A percentile compares a stretch with the other conserved stretches of the same genome.
phyloP scores from a whole-genome alignment of 1,140 invertebrate species.

The Hypsibius dujardini region DNA sequence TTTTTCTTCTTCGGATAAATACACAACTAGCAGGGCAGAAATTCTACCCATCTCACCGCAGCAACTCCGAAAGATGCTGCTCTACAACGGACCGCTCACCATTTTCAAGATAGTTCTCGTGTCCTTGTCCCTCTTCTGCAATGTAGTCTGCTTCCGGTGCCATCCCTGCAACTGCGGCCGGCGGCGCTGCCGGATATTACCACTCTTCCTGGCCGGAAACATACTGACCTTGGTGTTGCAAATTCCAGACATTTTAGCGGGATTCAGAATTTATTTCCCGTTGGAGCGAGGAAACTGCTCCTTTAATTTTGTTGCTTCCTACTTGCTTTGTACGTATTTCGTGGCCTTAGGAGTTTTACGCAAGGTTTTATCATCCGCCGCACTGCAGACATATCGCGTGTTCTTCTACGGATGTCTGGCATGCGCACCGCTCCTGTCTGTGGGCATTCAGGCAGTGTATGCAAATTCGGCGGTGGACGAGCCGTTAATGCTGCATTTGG shows the following conservation, averaged over 20 bases:
- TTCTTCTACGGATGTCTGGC: neutral
- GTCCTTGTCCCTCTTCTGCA: neutral
- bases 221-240: neutral
- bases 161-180: conserved; percentile 1
- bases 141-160: neutral
- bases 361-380: neutral
- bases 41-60: too few relatives aligned
- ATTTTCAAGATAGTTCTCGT: neutral
- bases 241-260: neutral
- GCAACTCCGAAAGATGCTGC: neutral
- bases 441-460: neutral
- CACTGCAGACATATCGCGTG: neutral
- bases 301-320: neutral
- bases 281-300: neutral
- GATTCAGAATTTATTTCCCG: neutral
- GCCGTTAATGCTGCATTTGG: neutral
- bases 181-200: neutral
- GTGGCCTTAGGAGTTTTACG: neutral
- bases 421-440: neutral
- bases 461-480: neutral
- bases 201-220: conserved; percentile 10
- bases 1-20: too few relatives aligned
- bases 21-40: too few relatives aligned
- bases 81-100: neutral
- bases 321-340: conserved; percentile 2